Conservation (phyloP, 2,888 invertebrate genomes). For the Thecophora atra region DNA sequence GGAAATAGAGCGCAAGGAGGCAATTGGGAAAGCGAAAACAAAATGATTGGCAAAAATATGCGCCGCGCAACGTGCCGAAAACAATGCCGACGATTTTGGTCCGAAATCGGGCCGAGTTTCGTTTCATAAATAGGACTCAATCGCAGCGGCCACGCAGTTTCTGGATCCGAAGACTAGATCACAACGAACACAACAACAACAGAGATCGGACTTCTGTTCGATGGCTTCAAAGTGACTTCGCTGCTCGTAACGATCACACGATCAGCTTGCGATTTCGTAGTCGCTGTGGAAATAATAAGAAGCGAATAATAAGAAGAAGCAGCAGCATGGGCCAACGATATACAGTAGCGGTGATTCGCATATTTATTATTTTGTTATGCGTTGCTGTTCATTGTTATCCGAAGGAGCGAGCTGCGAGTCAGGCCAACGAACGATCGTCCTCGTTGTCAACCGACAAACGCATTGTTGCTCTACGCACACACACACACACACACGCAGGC, state of each 20-base stretch:
- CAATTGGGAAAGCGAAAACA: too few species aligned
- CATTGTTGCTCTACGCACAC: conserved; percentile 20
- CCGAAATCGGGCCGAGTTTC: background rate
- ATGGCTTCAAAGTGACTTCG: background rate
- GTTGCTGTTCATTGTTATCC: conserved; percentile 31
- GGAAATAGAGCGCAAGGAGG: background rate
- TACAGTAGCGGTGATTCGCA: conserved; percentile 32
- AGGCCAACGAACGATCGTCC: background rate
- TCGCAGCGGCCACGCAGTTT: conserved; percentile 5
- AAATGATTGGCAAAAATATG: conserved; percentile 15
- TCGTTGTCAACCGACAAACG: conserved; percentile 26
- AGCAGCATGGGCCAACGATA: background rate
- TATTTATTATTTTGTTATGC: conserved; percentile 35
- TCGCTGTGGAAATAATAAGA: conserved; percentile 8
- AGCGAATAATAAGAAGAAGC: conserved; percentile 2
- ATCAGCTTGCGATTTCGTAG: conserved; percentile 18
- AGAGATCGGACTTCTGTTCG: background rate
- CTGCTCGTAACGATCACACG: conserved; percentile 34
- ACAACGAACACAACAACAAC: background rate
- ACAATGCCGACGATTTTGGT: conserved; percentile 1
- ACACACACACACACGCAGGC: background rate
- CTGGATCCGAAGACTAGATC: conserved; percentile 14
- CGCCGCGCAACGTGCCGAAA: conserved; percentile 16
- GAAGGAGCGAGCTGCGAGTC: background rate
- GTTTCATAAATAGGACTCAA: background rate